Evolutionary conservation across 2,797 vertebrate genomes (phyloP).

Genomic region (Lepilemur septentrionalis): DNA sequence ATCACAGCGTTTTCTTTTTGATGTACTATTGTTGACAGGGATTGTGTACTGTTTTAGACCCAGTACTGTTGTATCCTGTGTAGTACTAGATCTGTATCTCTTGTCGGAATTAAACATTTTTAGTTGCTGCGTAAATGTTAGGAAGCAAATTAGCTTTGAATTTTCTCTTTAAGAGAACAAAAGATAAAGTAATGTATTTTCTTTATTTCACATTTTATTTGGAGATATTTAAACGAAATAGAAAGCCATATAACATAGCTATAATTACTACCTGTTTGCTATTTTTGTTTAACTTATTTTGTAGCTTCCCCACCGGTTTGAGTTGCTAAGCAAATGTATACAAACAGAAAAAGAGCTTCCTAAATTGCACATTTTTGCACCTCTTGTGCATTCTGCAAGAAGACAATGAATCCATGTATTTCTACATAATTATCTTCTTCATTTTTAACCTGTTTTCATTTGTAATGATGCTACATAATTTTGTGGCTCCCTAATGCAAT

Average conservation of each 20-base stretch:
- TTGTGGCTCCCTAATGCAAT: slow-evolving; percentile 94
- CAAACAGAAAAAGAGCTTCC: slow-evolving; percentile 81
- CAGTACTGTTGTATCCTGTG: slow-evolving; percentile 88
- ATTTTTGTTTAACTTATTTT: slow-evolving; percentile 87
- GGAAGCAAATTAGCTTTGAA: slow-evolving; percentile 84
- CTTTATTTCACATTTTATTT: slow-evolving; percentile 82
- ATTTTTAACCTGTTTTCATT: slow-evolving; percentile 85
- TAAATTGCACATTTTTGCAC: slow-evolving; percentile 82
- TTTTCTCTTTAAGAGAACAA: slow-evolving; percentile 77
- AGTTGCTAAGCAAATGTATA: slow-evolving; percentile 83
- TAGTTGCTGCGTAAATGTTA: slow-evolving; percentile 86
- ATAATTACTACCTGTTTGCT: slow-evolving; percentile 84
- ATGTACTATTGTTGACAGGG: slow-evolving; percentile 86
- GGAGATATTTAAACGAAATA: slow-evolving; percentile 84
- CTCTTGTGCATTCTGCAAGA: slow-evolving; percentile 78
- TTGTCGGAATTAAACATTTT: slow-evolving; percentile 83
- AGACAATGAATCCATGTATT: slow-evolving; percentile 81
- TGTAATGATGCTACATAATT: slow-evolving; percentile 87
- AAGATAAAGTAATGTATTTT: slow-evolving; percentile 79
- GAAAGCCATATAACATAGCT: slow-evolving; percentile 90
- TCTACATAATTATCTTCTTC: slow-evolving; percentile 81
- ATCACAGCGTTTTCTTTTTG: slow-evolving; percentile 66
- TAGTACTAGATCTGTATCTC: slow-evolving; percentile 85
- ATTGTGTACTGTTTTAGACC: slow-evolving; percentile 86
- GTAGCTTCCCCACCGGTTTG: slow-evolving; percentile 80